These are phyloP conservation scores for Tethea ocularis DNA, from an alignment of 2,888 invertebrate species.

Conservation along the genomic window DNA sequence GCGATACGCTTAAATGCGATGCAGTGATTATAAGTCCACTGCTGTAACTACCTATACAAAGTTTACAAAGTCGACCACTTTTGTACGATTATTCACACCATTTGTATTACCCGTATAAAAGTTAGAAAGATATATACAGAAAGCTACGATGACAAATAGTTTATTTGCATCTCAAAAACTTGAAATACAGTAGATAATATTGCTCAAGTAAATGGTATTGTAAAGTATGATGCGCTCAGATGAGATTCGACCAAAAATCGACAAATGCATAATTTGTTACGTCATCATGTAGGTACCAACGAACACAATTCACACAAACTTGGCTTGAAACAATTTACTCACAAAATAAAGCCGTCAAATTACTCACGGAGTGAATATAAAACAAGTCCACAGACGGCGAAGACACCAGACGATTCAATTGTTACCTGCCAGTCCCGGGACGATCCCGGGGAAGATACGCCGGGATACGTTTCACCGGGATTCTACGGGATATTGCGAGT, in stretches of 20 bases:
- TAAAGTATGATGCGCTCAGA: too few relatives aligned
- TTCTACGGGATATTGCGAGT: background rate
- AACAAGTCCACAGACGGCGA: slow-evolving; percentile 24
- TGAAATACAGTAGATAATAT: too few relatives aligned
- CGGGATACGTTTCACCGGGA: background rate
- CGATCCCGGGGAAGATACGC: background rate
- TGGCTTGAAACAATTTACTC: slow-evolving; percentile 27
- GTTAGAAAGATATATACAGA: too few relatives aligned
- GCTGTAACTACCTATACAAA: slow-evolving; percentile 19
- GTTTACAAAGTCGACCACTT: too few relatives aligned
- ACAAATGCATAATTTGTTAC: background rate
- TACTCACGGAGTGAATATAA: slow-evolving; percentile 27
- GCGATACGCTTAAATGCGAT: slow-evolving; percentile 57
- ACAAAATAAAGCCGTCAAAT: slow-evolving; percentile 33
- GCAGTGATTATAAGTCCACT: slow-evolving; percentile 52
- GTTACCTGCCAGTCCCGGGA: slow-evolving; percentile 11
- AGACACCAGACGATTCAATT: slow-evolving; percentile 22
- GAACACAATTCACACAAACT: slow-evolving; percentile 11
- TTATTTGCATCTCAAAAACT: too few relatives aligned
- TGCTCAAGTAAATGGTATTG: too few relatives aligned
- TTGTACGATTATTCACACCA: background rate
- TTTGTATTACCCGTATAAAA: background rate
- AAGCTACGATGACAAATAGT: too few relatives aligned
- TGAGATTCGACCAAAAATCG: too few relatives aligned
- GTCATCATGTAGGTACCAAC: slow-evolving; percentile 5